Percentiles rank a stretch among this genome's conserved stretches.
phyloP scores from a whole-genome alignment of 2,888 invertebrate genomes.

The Lithodes maja region DNA sequence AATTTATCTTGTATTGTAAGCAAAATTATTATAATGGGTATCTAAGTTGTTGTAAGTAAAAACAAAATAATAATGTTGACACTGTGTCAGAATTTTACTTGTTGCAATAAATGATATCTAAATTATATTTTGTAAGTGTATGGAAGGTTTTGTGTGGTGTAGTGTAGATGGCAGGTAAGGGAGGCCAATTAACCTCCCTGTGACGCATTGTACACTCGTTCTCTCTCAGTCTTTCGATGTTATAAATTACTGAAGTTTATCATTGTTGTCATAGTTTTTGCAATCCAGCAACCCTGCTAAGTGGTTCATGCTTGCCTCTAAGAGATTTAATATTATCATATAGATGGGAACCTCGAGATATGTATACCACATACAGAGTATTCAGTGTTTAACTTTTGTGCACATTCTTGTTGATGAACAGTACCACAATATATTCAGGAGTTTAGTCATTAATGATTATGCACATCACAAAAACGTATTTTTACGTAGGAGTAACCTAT shows the following conservation, averaged over 20 bases:
- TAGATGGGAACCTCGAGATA: constrained; percentile 46
- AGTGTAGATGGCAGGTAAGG: not conserved
- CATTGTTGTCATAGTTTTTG: constrained; percentile 57
- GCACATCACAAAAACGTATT: no score
- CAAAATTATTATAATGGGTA: not conserved
- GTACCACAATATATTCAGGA: not conserved
- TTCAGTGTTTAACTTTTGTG: not conserved
- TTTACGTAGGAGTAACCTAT: not conserved
- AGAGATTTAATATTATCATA: constrained; percentile 30
- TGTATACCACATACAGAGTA: constrained; percentile 15
- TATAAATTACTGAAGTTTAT: constrained; percentile 61
- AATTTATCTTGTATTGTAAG: not conserved
- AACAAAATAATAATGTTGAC: not conserved
- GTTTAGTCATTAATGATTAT: no score
- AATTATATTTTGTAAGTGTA: not conserved
- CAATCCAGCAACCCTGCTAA: constrained; percentile 48
- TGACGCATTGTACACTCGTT: constrained; percentile 3
- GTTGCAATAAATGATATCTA: constrained; percentile 13
- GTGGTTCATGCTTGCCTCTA: constrained; percentile 56
- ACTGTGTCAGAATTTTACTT: not conserved
- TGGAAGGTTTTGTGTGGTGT: not conserved
- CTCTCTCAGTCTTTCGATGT: constrained; percentile 62
- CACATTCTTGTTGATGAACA: not conserved
- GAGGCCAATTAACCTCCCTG: not conserved
- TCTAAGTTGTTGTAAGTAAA: not conserved